phyloP scores from a whole-genome alignment of 2,888 invertebrate species.

The Margaritifera margaritifera region DNA sequence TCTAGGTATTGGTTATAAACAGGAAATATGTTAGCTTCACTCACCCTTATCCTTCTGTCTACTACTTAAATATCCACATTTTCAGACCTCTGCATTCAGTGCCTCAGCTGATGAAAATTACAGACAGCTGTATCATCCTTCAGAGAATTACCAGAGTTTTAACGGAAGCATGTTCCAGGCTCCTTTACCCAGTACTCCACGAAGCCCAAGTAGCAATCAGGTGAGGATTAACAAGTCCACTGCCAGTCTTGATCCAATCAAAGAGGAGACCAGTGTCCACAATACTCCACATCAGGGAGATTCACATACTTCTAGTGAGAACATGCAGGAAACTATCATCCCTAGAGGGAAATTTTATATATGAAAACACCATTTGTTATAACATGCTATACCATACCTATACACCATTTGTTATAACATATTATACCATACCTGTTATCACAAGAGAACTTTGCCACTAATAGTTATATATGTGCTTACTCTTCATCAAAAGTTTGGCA shows the following conservation, averaged over 20 bases:
- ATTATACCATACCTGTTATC: no score
- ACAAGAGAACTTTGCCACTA: no score
- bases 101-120: slow-evolving; percentile 59
- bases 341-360: background rate
- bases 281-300: background rate
- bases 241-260: slow-evolving; percentile 48
- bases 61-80: background rate
- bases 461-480: no score
- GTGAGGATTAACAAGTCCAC: slow-evolving; percentile 18
- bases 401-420: no score
- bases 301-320: background rate
- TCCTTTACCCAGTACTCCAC: slow-evolving; percentile 18
- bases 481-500: no score
- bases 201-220: slow-evolving; percentile 11
- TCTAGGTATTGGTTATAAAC: no score
- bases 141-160: slow-evolving; percentile 52
- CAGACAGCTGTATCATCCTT: slow-evolving; percentile 62
- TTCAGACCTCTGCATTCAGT: slow-evolving; percentile 67
- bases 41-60: no score
- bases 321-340: background rate
- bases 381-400: no score
- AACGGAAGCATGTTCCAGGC: slow-evolving; percentile 40
- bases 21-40: no score
- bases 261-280: slow-evolving; percentile 27
- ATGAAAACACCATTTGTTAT: background rate